Percentiles rank a stretch among this genome's conserved stretches.
Conservation (phyloP, 2,888 invertebrate species). For the Conops quadrifasciatus region DNA sequence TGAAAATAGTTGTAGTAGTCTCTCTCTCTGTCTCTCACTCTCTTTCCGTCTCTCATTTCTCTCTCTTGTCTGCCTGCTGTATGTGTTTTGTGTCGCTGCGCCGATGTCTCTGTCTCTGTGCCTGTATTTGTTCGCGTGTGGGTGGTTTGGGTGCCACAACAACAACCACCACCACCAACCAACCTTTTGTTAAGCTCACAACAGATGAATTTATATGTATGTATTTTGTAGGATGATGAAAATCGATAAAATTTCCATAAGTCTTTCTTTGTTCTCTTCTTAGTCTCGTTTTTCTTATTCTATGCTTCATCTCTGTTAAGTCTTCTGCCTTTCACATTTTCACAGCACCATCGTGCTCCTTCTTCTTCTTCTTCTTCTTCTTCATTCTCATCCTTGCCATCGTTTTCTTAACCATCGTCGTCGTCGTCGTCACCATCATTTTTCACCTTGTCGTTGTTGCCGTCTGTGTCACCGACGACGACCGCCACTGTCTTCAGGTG, state of each 20-base stretch:
- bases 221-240: constrained; percentile 30
- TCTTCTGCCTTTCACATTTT: background rate
- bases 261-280: constrained; percentile 20
- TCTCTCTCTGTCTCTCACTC: background rate
- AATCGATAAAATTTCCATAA: constrained; percentile 36
- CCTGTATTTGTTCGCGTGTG: background rate
- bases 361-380: background rate
- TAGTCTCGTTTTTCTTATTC: constrained; percentile 2
- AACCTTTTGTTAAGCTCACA: constrained; percentile 24
- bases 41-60: constrained; percentile 9
- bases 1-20: too few species aligned
- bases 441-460: background rate
- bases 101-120: background rate
- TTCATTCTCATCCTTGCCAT: background rate
- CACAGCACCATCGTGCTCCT: background rate
- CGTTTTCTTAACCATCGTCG: background rate
- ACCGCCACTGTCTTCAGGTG: constrained; percentile 14
- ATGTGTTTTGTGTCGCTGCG: background rate
- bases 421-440: background rate
- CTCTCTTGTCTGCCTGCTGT: constrained; percentile 19
- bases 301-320: background rate
- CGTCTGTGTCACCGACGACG: background rate
- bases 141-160: constrained; percentile 27
- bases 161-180: constrained; percentile 39
- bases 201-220: constrained; percentile 32